A percentile compares a stretch with the other conserved stretches of the same genome.
Evolutionary conservation across 2,113 vertebrate genomes (phyloP).

Genomic region (Salvelinus alpinus): DNA sequence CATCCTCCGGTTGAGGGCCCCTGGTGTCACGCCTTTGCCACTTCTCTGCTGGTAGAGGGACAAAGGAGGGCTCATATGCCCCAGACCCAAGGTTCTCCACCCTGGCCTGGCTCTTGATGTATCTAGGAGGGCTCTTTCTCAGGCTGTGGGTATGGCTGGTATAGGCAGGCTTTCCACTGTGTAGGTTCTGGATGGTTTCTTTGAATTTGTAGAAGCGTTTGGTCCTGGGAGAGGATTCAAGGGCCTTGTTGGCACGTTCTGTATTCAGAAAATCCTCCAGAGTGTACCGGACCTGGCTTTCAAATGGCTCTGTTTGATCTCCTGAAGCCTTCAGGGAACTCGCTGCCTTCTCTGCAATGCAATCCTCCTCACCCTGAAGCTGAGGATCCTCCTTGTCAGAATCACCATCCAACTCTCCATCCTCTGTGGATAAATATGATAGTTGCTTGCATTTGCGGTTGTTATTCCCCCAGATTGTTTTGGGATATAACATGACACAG

Average conservation of each 20-base stretch:
- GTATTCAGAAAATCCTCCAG: neutral
- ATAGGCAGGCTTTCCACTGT: conserved; percentile 53
- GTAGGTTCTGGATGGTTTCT: conserved; percentile 66
- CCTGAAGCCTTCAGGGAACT: neutral
- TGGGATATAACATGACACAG: neutral
- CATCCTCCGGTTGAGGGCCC: neutral
- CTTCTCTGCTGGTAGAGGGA: neutral
- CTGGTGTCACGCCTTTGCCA: neutral
- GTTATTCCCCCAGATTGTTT: neutral
- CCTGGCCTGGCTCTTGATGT: neutral
- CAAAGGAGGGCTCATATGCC: conserved; percentile 14
- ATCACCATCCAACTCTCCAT: neutral
- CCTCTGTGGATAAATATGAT: conserved; percentile 19
- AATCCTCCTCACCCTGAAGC: neutral
- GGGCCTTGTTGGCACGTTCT: neutral
- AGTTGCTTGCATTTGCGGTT: neutral
- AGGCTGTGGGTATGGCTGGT: neutral
- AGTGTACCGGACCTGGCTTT: neutral
- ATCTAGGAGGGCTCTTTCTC: neutral
- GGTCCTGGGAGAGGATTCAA: neutral
- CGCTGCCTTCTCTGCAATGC: neutral
- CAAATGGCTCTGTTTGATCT: neutral
- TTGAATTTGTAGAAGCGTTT: conserved; percentile 52
- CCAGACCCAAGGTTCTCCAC: neutral
- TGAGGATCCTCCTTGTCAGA: conserved; percentile 15